Evolutionary conservation across 2,797 vertebrate genomes (phyloP).

Genomic region (Rachycentron canadum): DNA sequence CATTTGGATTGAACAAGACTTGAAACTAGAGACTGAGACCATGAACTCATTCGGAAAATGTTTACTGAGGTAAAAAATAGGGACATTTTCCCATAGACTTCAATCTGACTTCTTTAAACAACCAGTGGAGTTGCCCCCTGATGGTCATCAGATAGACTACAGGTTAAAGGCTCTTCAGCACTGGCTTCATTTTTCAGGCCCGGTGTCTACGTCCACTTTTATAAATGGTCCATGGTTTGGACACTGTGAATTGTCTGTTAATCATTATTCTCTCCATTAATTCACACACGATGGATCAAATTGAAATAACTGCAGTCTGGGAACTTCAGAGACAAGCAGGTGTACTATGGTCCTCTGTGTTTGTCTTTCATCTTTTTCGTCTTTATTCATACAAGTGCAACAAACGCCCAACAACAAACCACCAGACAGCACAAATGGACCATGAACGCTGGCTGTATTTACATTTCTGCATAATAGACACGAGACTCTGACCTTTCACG

Average conservation of each 20-base stretch:
- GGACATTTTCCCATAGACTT: no score
- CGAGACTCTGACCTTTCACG: slow-evolving; percentile 39
- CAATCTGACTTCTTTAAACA: no score
- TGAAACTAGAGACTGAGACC: no score
- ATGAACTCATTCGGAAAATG: no score
- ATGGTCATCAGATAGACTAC: no score
- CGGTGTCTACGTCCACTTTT: no score
- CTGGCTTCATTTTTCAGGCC: no score
- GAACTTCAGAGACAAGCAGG: background rate
- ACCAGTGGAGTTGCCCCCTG: no score
- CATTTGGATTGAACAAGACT: no score
- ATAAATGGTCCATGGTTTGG: no score
- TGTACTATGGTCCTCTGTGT: background rate
- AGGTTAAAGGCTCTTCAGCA: no score
- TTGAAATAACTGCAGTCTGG: background rate
- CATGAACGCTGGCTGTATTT: slow-evolving; percentile 29
- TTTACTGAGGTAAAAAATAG: no score
- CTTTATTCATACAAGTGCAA: background rate
- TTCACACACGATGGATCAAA: background rate
- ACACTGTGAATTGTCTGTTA: background rate
- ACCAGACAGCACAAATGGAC: background rate
- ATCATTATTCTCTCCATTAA: background rate
- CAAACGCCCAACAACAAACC: background rate
- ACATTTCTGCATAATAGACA: slow-evolving; percentile 40
- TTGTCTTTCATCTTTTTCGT: background rate